Evolutionary conservation across 2,888 invertebrate species (phyloP).

Genomic region (Bimastos eiseni): DNA sequence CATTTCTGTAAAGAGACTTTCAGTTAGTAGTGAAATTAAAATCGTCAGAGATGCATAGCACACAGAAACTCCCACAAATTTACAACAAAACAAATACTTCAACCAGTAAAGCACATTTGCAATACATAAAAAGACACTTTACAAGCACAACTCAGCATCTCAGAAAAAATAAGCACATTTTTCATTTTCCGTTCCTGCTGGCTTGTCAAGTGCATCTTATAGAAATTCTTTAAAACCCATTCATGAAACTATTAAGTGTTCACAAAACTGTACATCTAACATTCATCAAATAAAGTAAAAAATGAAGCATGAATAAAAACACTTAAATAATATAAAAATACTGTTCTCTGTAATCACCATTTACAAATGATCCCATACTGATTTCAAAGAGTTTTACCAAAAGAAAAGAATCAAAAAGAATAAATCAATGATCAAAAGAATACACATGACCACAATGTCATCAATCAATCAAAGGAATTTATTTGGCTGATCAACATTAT

Average conservation of each 20-base stretch:
- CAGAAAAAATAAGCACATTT: not conserved
- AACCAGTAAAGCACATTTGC: not conserved
- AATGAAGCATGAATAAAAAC: not conserved
- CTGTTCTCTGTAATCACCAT: too few species aligned
- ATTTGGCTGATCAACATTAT: too few species aligned
- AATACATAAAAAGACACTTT: not conserved
- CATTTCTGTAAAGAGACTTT: not conserved
- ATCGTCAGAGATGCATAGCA: not conserved
- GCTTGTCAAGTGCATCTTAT: not conserved
- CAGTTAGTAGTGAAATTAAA: not conserved
- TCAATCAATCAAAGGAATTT: too few species aligned
- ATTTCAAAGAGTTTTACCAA: not conserved
- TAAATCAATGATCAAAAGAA: not conserved
- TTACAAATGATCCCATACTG: not conserved
- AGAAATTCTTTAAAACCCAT: not conserved
- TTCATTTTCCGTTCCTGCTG: not conserved
- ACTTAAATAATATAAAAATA: not conserved
- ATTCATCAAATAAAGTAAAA: not conserved
- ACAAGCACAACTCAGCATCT: not conserved
- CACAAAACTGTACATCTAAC: not conserved
- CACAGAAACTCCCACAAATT: not conserved
- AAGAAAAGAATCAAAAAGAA: too few species aligned
- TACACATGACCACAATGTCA: not conserved
- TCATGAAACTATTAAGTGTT: not conserved
- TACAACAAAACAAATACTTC: not conserved